Base-by-base conservation (phyloP, 2,113 vertebrate species). In the Pollachius pollachius region DNA sequence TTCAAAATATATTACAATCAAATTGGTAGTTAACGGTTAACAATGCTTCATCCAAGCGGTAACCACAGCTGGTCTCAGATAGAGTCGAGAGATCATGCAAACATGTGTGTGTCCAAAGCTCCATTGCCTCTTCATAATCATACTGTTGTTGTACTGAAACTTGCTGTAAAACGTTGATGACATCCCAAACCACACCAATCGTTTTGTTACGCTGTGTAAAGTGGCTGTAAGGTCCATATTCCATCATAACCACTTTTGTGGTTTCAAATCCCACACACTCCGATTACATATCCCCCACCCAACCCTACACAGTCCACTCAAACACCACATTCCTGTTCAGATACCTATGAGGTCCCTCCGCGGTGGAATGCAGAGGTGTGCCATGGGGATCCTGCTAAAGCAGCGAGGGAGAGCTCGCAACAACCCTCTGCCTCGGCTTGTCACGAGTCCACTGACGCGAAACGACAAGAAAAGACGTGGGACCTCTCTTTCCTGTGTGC, bases 391-490 rank as follows among this genome's bases (percentile, higher is more conserved):
- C 77, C 87, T 72, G 18, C 74, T 81, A 82, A 87, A 74, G 21
- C 84, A 81, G 78, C 70, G 73, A 73, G 74, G 81, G 74, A 34
- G 63, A 85, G 85, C 75, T 75, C 65, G 81, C 79, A 83, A 85
- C 87, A 89, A 85, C 76, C 85, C 91, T 90, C 85, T 92, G 89
- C 82, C 91, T 88, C 83, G 64, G 91, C 91, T 91, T 93, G 91
- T 91, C 90, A 85, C 84, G 84, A 85, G 81, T 0, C 41, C 74
- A 80, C 52, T 72, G 75, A 69, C 74, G 80, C 76, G 81, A 90
- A 90, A 81, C 56, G 68, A 69, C 56, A 65, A 48, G 41, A 9
- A 48, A 27, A 58, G 64, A 74, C 59, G 11, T 64, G 12, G 76
- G 62, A 52, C 72, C 76, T 88, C 89, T 89, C 75, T 88, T 88